Evolutionary conservation across 2,888 invertebrate species (phyloP), one percentile per base, ranked within the genome.

Genomic region (Drosophila mettleri): DNA sequence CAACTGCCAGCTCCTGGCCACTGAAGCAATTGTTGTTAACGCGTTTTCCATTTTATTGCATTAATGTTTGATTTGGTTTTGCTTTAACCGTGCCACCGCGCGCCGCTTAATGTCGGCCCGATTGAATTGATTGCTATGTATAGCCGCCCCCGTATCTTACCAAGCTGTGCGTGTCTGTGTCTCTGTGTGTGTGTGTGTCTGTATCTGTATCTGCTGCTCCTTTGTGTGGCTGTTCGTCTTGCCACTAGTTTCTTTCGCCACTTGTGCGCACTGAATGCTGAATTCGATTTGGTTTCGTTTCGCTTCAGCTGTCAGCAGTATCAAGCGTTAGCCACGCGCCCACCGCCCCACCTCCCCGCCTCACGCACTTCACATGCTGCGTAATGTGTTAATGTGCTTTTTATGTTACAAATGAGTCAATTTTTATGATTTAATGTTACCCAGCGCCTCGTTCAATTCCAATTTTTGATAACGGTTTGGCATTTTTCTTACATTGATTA

Each of bases 391-490:
- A 90, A 90, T 90, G 90, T 87, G 89, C 80, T 89, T 90, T 90
- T 89, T 90, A 83, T 90, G 90, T 90, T 90, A 89, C 89, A 89
- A 90, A 90, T 89, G 89, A 90, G 90, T 89, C 78, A 87, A 87
- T 88, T 90, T 89, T 89, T 90, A 90, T 89, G 90, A 90, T 90
- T 90, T 89, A 90, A 88, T 89, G 86, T 74, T 79, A 59, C 65
- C 45, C 59, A 57, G 36, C 45, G 79, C 59, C 51, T 61, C 68
- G 65, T 67, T 61, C 61, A 69, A 69, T 73, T 67, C 67, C 62
- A 65, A 74, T 74, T 85, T 85, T 82, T 82, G 82, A 82, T 79
- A 85, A 82, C 82, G 82, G 82, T 82, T 75, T 82, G 85, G 82
- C 85, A 82, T 79, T 82, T 82, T 34, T 77, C 71, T 60, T 54